Conservation (phyloP, 2,888 invertebrate genomes). For the Candidula unifasciata region DNA sequence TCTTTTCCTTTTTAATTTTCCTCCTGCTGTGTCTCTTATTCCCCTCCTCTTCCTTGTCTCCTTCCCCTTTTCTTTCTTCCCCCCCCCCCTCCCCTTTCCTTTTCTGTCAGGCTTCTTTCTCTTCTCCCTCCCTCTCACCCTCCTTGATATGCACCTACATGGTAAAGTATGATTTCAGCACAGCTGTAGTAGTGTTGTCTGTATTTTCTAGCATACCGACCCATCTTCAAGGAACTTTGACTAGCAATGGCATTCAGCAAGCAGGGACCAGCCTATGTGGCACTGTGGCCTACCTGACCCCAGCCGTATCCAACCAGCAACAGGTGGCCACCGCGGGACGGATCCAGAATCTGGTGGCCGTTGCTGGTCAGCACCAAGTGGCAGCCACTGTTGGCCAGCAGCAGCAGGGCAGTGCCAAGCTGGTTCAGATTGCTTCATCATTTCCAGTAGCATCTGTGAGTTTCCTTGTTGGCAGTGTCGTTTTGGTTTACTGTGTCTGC, state of each 20-base stretch:
- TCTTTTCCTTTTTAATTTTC: no score
- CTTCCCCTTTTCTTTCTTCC: no score
- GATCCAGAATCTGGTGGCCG: slow-evolving; percentile 44
- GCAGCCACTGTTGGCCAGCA: slow-evolving; percentile 19
- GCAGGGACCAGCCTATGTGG: slow-evolving; percentile 16
- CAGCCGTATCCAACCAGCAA: slow-evolving; percentile 24
- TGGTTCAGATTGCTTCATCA: slow-evolving; percentile 42
- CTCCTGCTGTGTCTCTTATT: no score
- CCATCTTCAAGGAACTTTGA: slow-evolving; percentile 40
- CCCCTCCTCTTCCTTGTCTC: no score
- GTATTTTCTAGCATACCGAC: slow-evolving; percentile 39
- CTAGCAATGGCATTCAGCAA: slow-evolving; percentile 29
- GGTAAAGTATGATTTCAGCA: no score
- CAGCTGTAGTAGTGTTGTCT: no score
- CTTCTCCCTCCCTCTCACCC: no score
- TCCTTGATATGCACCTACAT: no score
- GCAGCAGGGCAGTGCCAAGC: slow-evolving; percentile 41
- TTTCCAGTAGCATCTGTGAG: slow-evolving; percentile 41
- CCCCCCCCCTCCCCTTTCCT: no score
- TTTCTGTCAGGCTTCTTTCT: no score
- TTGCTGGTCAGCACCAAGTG: slow-evolving; percentile 37
- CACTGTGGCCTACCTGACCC: slow-evolving; percentile 33
- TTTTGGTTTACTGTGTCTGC: not conserved
- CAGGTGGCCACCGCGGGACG: slow-evolving; percentile 32
- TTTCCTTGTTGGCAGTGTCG: not conserved